These are phyloP conservation scores for Apogon hyalosoma DNA, from an alignment of 2,797 vertebrate genomes.

Conservation along the genomic window DNA sequence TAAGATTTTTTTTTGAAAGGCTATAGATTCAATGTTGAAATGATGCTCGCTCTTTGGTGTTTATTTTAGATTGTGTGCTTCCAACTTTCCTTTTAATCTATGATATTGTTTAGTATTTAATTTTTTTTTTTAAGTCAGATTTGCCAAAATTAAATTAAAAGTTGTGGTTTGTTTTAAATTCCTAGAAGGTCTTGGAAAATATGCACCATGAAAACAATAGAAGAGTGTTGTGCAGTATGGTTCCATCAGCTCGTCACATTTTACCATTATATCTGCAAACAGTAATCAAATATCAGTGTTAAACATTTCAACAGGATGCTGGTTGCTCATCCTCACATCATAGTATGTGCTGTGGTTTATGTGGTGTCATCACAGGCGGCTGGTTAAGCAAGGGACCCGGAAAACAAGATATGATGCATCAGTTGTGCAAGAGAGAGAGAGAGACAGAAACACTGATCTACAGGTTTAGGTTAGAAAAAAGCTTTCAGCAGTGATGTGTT, in stretches of 20 bases:
- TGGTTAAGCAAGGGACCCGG: slow-evolving; percentile 31
- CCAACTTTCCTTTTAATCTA: no score
- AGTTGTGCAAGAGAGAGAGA: slow-evolving; percentile 50
- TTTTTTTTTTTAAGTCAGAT: no score
- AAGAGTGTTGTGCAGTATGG: background rate
- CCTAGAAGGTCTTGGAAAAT: no score
- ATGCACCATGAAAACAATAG: no score
- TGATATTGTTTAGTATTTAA: no score
- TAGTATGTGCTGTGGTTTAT: slow-evolving; percentile 46
- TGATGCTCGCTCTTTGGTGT: no score
- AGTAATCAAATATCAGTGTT: no score
- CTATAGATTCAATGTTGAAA: no score
- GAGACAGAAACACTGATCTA: background rate
- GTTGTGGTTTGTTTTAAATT: no score
- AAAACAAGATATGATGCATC: slow-evolving; percentile 46
- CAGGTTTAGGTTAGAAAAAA: slow-evolving; percentile 5
- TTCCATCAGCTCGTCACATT: background rate
- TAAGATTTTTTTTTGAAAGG: no score
- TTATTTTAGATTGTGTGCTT: no score
- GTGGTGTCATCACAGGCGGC: slow-evolving; percentile 24
- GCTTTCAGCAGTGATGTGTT: background rate
- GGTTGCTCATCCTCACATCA: background rate
- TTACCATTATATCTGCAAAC: slow-evolving; percentile 4
- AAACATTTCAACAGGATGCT: slow-evolving; percentile 42
- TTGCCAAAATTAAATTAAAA: no score